These are phyloP conservation scores for Akabosia matsudoensis DNA, from an alignment of 1,140 invertebrate genomes.

Conservation along the genomic window DNA sequence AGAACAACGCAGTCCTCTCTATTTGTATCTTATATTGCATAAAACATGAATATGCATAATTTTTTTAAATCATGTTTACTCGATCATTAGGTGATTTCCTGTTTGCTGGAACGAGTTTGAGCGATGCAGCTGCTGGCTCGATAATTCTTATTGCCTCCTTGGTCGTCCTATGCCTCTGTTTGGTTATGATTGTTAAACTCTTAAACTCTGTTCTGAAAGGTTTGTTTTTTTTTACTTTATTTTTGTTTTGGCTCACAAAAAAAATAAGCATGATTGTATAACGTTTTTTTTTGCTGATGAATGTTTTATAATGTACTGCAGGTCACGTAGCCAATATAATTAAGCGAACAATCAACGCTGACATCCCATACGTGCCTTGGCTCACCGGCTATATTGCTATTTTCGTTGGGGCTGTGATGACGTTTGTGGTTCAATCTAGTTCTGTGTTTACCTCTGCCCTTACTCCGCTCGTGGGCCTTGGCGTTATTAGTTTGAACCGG, in stretches of 20 bases:
- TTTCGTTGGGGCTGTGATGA: slow-evolving; percentile 58
- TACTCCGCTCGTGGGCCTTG: slow-evolving; percentile 63
- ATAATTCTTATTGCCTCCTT: slow-evolving; percentile 54
- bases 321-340: slow-evolving; percentile 57
- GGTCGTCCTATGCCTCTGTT: slow-evolving; percentile 55
- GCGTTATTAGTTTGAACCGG: slow-evolving; percentile 59
- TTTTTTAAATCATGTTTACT: too few species aligned
- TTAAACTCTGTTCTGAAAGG: slow-evolving; percentile 54
- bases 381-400: slow-evolving; percentile 60
- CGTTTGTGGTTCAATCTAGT: slow-evolving; percentile 62
- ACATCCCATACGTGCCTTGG: slow-evolving; percentile 55
- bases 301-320: slow-evolving; percentile 54
- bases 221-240: slow-evolving; percentile 32
- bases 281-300: background rate
- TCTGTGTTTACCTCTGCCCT: slow-evolving; percentile 66
- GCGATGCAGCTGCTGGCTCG: slow-evolving; percentile 44
- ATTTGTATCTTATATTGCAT: too few species aligned
- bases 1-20: background rate
- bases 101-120: slow-evolving; percentile 48
- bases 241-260: background rate
- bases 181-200: slow-evolving; percentile 61
- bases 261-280: too few species aligned
- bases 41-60: too few species aligned
- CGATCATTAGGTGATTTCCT: slow-evolving; percentile 49
- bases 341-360: slow-evolving; percentile 57